Evolutionary conservation across 2,888 invertebrate species (phyloP).

Genomic region (Hemistola chrysoprasaria): DNA sequence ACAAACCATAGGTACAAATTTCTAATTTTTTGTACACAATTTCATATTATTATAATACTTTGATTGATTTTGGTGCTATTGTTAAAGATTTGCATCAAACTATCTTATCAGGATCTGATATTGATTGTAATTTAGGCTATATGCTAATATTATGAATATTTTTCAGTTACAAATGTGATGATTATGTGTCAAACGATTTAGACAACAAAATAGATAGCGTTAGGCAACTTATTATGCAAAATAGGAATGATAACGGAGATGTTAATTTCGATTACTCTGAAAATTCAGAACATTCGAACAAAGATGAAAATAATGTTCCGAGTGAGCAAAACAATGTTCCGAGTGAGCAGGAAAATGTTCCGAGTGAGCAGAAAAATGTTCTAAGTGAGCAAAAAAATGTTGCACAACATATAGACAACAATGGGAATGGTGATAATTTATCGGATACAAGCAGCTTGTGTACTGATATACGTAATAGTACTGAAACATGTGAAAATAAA

Average conservation of each 20-base stretch:
- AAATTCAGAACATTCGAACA: conserved; percentile 45
- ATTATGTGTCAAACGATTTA: conserved; percentile 88
- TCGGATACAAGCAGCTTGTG: no score
- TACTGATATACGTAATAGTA: conserved; percentile 31
- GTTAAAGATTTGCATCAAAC: background rate
- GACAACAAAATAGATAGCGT: conserved; percentile 81
- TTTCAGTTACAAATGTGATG: conserved; percentile 90
- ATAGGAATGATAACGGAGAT: conserved; percentile 41
- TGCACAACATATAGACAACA: no score
- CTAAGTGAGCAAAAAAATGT: no score
- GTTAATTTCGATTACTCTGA: conserved; percentile 43
- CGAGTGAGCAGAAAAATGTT: conserved; percentile 27
- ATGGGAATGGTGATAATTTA: no score
- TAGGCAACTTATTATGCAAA: conserved; percentile 72
- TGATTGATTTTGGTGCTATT: no score
- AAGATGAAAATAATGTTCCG: conserved; percentile 32
- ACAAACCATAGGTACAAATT: no score
- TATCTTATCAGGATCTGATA: no score
- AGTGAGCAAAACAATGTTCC: conserved; percentile 22
- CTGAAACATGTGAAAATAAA: conserved; percentile 54
- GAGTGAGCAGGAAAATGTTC: no score
- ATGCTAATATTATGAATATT: conserved; percentile 3
- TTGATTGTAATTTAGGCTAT: background rate
- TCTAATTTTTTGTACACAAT: no score
- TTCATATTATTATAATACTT: no score